phyloP scores from a whole-genome alignment of 2,113 vertebrate species.

The Leptodactylus fuscus region DNA sequence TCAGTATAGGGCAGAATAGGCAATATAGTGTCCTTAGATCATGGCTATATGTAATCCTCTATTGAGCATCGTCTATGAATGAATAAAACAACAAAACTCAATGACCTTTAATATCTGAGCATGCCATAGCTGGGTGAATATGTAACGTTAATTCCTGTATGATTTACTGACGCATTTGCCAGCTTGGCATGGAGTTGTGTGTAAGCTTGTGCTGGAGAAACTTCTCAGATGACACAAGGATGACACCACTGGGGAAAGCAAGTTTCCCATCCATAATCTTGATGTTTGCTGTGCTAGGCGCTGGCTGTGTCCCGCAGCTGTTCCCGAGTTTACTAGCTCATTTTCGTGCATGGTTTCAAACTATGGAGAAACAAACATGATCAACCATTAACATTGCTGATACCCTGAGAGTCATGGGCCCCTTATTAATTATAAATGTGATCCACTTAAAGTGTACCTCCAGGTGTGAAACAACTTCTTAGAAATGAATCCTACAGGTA shows the following conservation, averaged over 20 bases:
- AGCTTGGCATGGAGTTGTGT: constrained; percentile 5
- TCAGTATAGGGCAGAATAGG: too few species aligned
- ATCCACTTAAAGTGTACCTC: background rate
- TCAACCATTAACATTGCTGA: background rate
- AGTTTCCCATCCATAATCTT: constrained; percentile 8
- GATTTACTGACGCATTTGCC: background rate
- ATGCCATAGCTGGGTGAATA: background rate
- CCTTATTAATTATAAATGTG: too few species aligned
- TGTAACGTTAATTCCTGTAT: constrained; percentile 16
- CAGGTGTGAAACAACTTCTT: too few species aligned
- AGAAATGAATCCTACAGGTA: too few species aligned
- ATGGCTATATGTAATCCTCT: constrained; percentile 1
- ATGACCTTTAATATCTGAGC: constrained; percentile 15
- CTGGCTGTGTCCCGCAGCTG: background rate
- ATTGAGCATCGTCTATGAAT: background rate
- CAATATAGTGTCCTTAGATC: too few species aligned
- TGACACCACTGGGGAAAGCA: constrained; percentile 28
- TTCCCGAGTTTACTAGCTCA: background rate
- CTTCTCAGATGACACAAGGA: constrained; percentile 17
- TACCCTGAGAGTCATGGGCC: background rate
- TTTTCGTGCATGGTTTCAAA: background rate
- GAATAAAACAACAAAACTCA: constrained; percentile 6
- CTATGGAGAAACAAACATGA: background rate
- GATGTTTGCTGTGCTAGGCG: background rate
- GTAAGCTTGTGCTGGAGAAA: background rate